Conservation (phyloP, 2,888 invertebrate species). For the Augiades crinisus region DNA sequence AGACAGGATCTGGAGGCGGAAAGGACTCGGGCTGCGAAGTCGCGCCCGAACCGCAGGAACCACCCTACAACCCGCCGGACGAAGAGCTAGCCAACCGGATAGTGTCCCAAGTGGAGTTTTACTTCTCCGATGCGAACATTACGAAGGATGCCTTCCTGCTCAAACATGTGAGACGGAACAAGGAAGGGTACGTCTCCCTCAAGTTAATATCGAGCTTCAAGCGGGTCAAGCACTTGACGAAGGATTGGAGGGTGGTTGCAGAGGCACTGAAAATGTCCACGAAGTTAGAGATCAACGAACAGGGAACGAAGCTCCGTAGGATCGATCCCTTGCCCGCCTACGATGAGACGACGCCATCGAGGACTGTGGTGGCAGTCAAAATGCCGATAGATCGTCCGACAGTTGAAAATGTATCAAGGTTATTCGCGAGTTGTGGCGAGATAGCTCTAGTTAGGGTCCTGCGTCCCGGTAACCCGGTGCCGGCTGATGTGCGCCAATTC, state of each 20-base stretch:
- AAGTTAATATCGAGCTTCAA: constrained; percentile 98
- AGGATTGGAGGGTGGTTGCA: constrained; percentile 96
- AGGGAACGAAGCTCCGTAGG: constrained; percentile 94
- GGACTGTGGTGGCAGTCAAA: constrained; percentile 93
- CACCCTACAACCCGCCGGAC: constrained; percentile 85
- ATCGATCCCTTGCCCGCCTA: constrained; percentile 92
- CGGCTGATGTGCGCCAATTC: constrained; percentile 94
- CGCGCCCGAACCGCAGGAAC: constrained; percentile 78
- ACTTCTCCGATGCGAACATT: constrained; percentile 97
- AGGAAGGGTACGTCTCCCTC: constrained; percentile 96
- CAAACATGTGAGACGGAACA: constrained; percentile 96
- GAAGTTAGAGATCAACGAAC: constrained; percentile 93
- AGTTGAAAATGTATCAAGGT: constrained; percentile 94
- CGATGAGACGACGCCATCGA: constrained; percentile 95
- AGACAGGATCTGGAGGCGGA: constrained; percentile 83
- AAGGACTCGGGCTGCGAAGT: constrained; percentile 87
- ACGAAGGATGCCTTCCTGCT: constrained; percentile 96
- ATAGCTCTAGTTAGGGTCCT: constrained; percentile 94
- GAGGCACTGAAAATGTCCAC: constrained; percentile 89
- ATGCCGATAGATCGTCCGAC: constrained; percentile 92
- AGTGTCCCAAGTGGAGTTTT: constrained; percentile 94
- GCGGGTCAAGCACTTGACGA: constrained; percentile 95
- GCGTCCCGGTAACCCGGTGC: constrained; percentile 93
- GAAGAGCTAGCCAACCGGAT: constrained; percentile 90
- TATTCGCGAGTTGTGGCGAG: constrained; percentile 94